phyloP scores from a whole-genome alignment of 1,140 invertebrate species.

The Diploscapter pachys region DNA sequence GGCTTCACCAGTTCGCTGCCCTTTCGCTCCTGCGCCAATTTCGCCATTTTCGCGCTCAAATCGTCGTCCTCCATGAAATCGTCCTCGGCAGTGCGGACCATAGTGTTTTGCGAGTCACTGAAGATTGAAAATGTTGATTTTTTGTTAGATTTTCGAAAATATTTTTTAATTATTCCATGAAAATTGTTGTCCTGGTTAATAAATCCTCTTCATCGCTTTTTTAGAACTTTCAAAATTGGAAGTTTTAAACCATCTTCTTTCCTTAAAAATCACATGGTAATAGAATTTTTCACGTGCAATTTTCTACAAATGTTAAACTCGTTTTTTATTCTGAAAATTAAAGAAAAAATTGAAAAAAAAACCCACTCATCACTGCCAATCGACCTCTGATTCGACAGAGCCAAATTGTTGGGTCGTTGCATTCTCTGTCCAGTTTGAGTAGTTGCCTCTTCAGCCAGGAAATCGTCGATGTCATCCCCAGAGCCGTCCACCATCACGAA shows the following conservation, averaged over 20 bases:
- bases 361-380: conserved; percentile 4
- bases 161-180: background rate
- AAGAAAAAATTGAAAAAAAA: background rate
- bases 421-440: background rate
- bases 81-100: conserved; percentile 24
- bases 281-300: conserved; percentile 3
- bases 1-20: background rate
- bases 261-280: conserved; percentile 5
- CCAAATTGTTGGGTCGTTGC: background rate
- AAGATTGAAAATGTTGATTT: background rate
- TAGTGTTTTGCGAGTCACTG: conserved; percentile 19
- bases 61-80: conserved; percentile 28
- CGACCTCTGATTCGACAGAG: background rate
- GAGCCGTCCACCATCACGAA: background rate
- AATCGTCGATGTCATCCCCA: conserved; percentile 10
- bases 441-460: conserved; percentile 1
- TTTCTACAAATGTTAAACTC: background rate
- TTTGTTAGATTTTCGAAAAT: background rate
- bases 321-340: background rate
- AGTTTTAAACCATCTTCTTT: conserved; percentile 19
- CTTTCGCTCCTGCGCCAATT: conserved; percentile 13
- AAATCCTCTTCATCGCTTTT: background rate
- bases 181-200: background rate
- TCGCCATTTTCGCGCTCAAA: conserved; percentile 14
- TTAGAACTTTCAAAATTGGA: conserved; percentile 2